Evolutionary conservation across 2,797 vertebrate genomes (phyloP), one percentile per base, ranked within the genome.

Genomic region (Spinus olivaceus): DNA sequence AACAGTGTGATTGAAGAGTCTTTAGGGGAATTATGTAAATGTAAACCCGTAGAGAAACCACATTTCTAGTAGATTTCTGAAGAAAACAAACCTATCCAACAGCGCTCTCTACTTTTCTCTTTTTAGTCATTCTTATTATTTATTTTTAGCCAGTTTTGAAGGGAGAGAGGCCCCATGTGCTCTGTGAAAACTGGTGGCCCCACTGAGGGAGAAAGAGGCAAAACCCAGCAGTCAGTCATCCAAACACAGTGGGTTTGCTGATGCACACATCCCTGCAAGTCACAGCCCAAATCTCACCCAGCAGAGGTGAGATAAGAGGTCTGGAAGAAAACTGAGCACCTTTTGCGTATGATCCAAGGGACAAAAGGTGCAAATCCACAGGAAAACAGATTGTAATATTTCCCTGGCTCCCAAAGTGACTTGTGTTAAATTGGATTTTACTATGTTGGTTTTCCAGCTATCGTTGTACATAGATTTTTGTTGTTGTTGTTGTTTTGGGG

Each of bases 1-100:
- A 94, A 25, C 51, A 78, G 47, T 35, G 44, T 79, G 87, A 86
- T 30, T 86, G 63, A 81, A 86, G 72, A 88, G 27, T 79, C 51
- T 91, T 86, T 37, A 76, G 59, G 56, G 72, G 66, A 92, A 76
- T 81, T 91, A 90, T 81, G 76, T 56, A 78, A 92, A 93, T 66
- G 16, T 59, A 76, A 64, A 81, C 72, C 63, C 30, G 10, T 22
- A 10, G 59, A 81, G 51, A 76, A 89, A 77, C 46, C 10, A 50
- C 0, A 44, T 84, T 70, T 91, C 79, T 63, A 41, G 33, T 35
- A 54, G 39, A 39, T 83, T 90, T 76, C 76, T 53, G 50, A 46
- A 50, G 59, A 86, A 91, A 94, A 78, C 0, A 2, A 71, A 76
- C 53, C 32, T 44, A 28, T 37, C 13, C 5, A 1, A 50, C 39